Base-by-base conservation (phyloP, 2,888 invertebrate species). In the Myopa tessellatipennis region DNA sequence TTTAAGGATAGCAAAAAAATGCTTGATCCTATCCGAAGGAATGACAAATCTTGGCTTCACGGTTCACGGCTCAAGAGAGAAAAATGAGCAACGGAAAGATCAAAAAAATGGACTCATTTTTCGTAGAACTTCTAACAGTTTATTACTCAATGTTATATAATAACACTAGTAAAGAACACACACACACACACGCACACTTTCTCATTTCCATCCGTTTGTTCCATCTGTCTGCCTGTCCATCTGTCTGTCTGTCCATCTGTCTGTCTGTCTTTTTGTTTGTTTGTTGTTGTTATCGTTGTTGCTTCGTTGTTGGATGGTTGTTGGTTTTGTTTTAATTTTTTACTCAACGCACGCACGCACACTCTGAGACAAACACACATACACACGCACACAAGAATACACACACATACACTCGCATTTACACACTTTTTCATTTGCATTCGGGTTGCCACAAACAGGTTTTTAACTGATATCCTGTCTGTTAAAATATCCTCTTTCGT, bases 391-490 rank as follows among this genome's bases (percentile, higher is more conserved):
- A 69, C 72, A 68, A 52, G n/a, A 4, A 26, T 58, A 26, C 78
- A 67, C 76, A 60, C 76, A 58, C n/a, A 34, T 40, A 36, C 60
- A 61, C 61, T 26, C 2, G 8, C 61, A 10, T 34, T 26, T n/a
- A 3, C 26, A 61, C 61, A 4, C 2, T 61, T 45, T 45, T 16
- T 18, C 61, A 10, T 61, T n/a, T 38, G 34, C 65, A 14, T 65
- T 65, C 77, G 67, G 63, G 58, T 79, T 80, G 81, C 80, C 80
- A 79, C 81, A 81, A 81, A 81, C 80, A 79, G 81, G 81, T 79
- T 81, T 81, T 81, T 79, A 81, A 78, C 81, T 79, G 78, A 80
- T 80, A 79, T 81, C 80, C 79, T 78, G 79, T 74, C 76, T 73
- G 69, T 76, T 78, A 45, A 26, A 26, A 55, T 78, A 79, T 80